Conservation (phyloP, 2,113 vertebrate species). For the Montifringilla adamsi region DNA sequence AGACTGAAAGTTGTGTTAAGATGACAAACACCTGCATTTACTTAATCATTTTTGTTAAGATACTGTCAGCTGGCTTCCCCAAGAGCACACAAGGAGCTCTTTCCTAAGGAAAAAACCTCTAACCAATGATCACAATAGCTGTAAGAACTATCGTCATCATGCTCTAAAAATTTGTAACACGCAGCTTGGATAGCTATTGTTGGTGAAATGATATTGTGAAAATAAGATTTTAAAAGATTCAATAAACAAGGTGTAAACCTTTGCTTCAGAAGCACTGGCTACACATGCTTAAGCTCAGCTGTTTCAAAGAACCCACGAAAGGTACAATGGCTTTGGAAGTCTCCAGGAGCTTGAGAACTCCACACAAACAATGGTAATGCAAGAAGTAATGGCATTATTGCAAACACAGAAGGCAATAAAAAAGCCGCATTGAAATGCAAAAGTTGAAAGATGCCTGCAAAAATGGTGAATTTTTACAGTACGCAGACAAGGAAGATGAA, state of each 20-base stretch:
- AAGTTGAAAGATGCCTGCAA: background rate
- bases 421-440: background rate
- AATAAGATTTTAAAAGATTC: background rate
- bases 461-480: background rate
- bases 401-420: background rate
- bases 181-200: background rate
- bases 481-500: background rate
- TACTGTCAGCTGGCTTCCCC: background rate
- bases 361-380: background rate
- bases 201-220: background rate
- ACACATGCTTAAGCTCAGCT: background rate
- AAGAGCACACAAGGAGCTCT: background rate
- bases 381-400: background rate
- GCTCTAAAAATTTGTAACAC: background rate
- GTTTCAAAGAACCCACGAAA: background rate
- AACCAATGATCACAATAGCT: background rate
- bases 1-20: background rate
- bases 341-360: background rate
- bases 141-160: background rate
- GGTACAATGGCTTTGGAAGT: background rate
- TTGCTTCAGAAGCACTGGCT: background rate
- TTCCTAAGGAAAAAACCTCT: background rate
- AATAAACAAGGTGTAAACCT: background rate
- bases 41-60: background rate
- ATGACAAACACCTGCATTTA: slow-evolving; percentile 19